Evolutionary conservation across 2,797 vertebrate genomes (phyloP).

Genomic region (Sebastiscus albofasciatus): DNA sequence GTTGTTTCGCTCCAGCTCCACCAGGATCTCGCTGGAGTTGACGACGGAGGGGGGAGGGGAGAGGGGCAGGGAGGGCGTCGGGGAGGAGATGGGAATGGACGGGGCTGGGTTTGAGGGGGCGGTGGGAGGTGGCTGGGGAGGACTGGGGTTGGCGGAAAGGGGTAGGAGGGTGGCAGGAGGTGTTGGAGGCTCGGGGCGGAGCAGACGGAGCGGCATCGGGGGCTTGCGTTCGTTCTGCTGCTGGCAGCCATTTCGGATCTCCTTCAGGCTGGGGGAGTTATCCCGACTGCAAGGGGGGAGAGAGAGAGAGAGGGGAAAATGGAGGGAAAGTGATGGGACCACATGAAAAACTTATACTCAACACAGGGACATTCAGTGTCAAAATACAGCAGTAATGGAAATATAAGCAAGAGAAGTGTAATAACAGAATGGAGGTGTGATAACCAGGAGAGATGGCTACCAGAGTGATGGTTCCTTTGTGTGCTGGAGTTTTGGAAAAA

Average conservation of each 20-base stretch:
- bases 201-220: conserved; percentile 92
- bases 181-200: conserved; percentile 87
- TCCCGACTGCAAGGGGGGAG: conserved; percentile 85
- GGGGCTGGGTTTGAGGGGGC: conserved; percentile 25
- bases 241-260: conserved; percentile 97
- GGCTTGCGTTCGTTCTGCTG: conserved; percentile 96
- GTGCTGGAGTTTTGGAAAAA: conserved; percentile 59
- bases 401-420: neutral
- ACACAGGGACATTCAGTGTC: neutral
- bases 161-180: conserved; percentile 65
- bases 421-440: neutral
- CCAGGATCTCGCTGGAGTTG: conserved; percentile 95
- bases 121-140: conserved; percentile 33
- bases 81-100: conserved; percentile 55
- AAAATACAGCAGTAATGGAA: neutral
- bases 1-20: conserved; percentile 95
- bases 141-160: conserved; percentile 32
- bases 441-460: conserved; percentile 29
- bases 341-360: neutral
- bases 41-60: conserved; percentile 86
- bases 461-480: conserved; percentile 31
- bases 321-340: neutral
- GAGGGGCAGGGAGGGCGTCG: conserved; percentile 63
- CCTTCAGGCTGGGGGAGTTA: conserved; percentile 98
- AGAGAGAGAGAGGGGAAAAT: neutral